Evolutionary conservation across 1,140 invertebrate species (phyloP).

Genomic region (Bombyx mandarina): DNA sequence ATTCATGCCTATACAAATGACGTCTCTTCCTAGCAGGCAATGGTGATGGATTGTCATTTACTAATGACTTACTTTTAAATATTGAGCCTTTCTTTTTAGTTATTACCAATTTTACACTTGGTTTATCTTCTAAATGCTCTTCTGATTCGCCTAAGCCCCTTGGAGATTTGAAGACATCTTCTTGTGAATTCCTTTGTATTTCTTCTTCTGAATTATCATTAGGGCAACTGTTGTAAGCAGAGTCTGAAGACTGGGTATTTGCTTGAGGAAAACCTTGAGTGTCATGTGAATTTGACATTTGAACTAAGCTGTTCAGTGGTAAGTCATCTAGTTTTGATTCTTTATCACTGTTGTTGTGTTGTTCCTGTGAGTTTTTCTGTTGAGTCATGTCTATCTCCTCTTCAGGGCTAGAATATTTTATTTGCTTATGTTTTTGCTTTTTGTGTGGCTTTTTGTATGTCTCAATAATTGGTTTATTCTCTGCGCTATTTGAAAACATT

Average conservation of each 20-base stretch:
- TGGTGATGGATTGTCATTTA: constrained; percentile 73
- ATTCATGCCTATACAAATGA: constrained; percentile 89
- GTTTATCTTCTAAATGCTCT: constrained; percentile 54
- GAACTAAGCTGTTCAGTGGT: constrained; percentile 6
- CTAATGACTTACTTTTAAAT: constrained; percentile 86
- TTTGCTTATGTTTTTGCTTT: constrained; percentile 49
- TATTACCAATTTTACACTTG: constrained; percentile 76
- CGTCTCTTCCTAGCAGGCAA: constrained; percentile 80
- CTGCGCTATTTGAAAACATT: constrained; percentile 37
- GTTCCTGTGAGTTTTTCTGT: constrained; percentile 24
- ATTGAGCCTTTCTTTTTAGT: constrained; percentile 89
- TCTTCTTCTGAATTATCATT: constrained; percentile 60
- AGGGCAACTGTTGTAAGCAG: constrained; percentile 59
- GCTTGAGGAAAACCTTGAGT: constrained; percentile 27
- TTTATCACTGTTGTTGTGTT: constrained; percentile 22
- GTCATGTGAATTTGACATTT: constrained; percentile 28
- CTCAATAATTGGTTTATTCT: constrained; percentile 25
- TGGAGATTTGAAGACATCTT: constrained; percentile 64
- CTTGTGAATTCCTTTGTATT: constrained; percentile 38
- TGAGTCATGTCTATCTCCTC: constrained; percentile 18
- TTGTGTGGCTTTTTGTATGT: constrained; percentile 40
- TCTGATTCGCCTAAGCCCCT: constrained; percentile 44
- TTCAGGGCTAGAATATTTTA: constrained; percentile 36
- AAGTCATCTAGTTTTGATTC: constrained; percentile 31
- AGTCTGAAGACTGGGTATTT: constrained; percentile 50